A percentile compares a stretch with the other conserved stretches of the same genome.
Evolutionary conservation across 2,797 vertebrate genomes (phyloP).

Genomic region (Vultur gryphus): DNA sequence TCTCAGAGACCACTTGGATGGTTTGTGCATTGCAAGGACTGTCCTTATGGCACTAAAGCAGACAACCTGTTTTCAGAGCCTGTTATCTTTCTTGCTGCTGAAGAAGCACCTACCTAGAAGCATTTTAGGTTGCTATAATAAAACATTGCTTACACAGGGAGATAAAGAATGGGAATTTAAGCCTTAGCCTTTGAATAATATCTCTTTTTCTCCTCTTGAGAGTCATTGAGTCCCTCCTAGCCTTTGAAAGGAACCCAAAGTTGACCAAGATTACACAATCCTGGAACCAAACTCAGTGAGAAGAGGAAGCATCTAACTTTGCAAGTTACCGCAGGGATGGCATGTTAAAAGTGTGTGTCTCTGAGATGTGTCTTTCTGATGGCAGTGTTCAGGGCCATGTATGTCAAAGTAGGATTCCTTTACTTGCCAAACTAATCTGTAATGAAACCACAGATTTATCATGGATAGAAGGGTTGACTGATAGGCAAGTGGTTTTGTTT

Average conservation of each 20-base stretch:
- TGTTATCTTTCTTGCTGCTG: not conserved
- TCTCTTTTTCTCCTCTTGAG: not conserved
- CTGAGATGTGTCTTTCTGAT: not conserved
- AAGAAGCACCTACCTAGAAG: not conserved
- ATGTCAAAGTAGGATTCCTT: not conserved
- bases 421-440: not conserved
- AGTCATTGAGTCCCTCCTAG: not conserved
- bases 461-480: not conserved
- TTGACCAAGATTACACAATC: not conserved
- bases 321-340: not conserved
- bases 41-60: not conserved
- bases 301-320: not conserved
- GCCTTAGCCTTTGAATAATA: not conserved
- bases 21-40: not conserved
- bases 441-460: not conserved
- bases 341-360: not conserved
- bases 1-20: not conserved
- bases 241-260: not conserved
- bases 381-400: not conserved
- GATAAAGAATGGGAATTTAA: not conserved
- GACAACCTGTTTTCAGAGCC: not conserved
- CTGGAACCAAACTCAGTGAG: not conserved
- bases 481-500: not conserved
- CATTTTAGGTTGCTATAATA: not conserved
- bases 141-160: not conserved